These are phyloP conservation scores for Pristionchus japonicus DNA, from an alignment of 2,888 invertebrate genomes.

Conservation along the genomic window DNA sequence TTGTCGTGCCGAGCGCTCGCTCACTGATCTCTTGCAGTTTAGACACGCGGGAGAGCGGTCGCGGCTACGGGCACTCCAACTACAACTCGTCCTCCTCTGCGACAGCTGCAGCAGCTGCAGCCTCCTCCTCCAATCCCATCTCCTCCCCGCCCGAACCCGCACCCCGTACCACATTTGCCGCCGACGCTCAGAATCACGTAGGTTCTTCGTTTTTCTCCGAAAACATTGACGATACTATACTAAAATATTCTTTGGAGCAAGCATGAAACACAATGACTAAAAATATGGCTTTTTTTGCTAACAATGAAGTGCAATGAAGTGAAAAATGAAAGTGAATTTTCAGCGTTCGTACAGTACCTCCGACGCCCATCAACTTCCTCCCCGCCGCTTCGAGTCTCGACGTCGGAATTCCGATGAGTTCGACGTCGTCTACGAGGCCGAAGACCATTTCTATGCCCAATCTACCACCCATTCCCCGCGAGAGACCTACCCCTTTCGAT, in stretches of 20 bases:
- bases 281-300: no score
- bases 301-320: no score
- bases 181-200: conserved; percentile 2
- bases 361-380: conserved; percentile 8
- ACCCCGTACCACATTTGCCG: conserved; percentile 1
- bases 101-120: conserved; percentile 3
- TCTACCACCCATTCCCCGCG: conserved; percentile 51
- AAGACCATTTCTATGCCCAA: conserved; percentile 65
- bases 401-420: conserved; percentile 39
- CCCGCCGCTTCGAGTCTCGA: conserved; percentile 27
- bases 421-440: conserved; percentile 56
- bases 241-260: no score
- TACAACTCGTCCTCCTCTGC: conserved; percentile 2
- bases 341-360: conserved; percentile 37
- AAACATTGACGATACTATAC: no score
- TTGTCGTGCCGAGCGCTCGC: not conserved
- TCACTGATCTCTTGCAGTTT: conserved; percentile 27
- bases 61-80: not conserved
- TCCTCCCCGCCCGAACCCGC: conserved; percentile 33
- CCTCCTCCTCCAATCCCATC: not conserved
- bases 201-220: no score
- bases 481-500: conserved; percentile 14
- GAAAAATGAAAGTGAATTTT: no score
- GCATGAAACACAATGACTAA: no score
- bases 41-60: conserved; percentile 34